Evolutionary conservation across 1,140 invertebrate genomes (phyloP).

Genomic region (Aphaenogaster ashmeadi): DNA sequence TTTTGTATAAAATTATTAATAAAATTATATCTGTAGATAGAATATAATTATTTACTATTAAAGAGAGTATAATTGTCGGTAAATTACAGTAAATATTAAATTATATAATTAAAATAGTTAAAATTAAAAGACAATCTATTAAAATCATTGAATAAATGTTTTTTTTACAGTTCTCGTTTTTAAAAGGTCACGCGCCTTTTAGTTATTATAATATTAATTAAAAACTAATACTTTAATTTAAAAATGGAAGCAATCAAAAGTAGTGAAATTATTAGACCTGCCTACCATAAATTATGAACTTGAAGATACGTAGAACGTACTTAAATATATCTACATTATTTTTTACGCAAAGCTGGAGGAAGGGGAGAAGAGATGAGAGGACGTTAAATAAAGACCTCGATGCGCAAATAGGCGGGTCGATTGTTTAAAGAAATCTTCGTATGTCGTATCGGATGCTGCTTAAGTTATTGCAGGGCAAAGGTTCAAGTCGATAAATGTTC

Average conservation of each 20-base stretch:
- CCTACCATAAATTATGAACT: background rate
- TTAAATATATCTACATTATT: conserved; percentile 26
- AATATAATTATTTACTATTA: background rate
- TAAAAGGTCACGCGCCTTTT: background rate
- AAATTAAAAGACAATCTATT: background rate
- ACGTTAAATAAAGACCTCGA: conserved; percentile 5
- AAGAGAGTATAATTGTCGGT: background rate
- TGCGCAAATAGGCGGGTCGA: conserved; percentile 10
- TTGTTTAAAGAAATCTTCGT: conserved; percentile 30
- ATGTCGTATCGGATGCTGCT: conserved; percentile 15
- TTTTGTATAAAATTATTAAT: background rate
- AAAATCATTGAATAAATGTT: background rate
- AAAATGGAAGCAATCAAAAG: background rate
- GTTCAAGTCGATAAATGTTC: conserved; percentile 23
- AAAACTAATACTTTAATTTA: background rate
- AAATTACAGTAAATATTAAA: background rate
- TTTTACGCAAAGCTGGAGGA: background rate
- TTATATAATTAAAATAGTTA: background rate
- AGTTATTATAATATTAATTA: background rate
- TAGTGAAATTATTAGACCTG: background rate
- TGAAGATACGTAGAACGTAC: background rate
- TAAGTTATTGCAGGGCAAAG: conserved; percentile 21
- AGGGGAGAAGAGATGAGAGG: background rate
- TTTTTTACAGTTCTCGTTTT: background rate
- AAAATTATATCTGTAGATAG: background rate